Percentiles rank a stretch among this genome's conserved stretches.
phyloP scores from a whole-genome alignment of 2,113 vertebrate species.

The Plecturocebus donacophilus region DNA sequence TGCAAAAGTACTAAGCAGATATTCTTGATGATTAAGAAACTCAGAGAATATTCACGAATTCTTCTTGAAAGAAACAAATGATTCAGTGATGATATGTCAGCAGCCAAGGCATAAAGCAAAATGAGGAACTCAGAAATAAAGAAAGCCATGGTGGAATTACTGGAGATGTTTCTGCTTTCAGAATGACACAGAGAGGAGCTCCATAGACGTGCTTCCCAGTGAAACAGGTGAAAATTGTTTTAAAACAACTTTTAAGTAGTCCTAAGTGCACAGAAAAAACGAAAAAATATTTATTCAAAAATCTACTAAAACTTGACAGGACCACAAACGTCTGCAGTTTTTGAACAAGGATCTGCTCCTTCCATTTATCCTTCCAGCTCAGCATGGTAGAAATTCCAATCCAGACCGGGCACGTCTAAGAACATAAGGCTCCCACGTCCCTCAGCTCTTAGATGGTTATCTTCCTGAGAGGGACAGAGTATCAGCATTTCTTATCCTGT shows the following conservation, averaged over 20 bases:
- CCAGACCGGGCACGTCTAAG: background rate
- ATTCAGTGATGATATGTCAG: background rate
- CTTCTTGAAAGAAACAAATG: background rate
- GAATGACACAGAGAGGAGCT: background rate
- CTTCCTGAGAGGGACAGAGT: background rate
- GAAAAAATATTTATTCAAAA: background rate
- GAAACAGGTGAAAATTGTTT: background rate
- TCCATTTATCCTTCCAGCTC: background rate
- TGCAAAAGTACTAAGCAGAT: background rate
- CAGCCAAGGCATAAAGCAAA: background rate
- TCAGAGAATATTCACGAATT: background rate
- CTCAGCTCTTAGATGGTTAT: background rate
- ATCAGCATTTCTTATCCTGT: background rate
- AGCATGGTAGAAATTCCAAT: background rate
- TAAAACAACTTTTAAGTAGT: background rate
- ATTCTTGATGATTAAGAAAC: background rate
- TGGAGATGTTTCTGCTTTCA: background rate
- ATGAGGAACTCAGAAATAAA: background rate
- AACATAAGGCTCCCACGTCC: background rate
- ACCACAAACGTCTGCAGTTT: background rate
- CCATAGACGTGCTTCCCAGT: background rate
- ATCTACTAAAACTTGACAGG: background rate
- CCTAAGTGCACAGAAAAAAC: background rate
- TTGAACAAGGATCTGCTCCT: background rate
- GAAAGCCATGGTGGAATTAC: background rate